Percentiles rank a stretch among this genome's conserved stretches.
These are phyloP conservation scores for Stomorhina lunata DNA, from an alignment of 2,888 invertebrate genomes.

Conservation along the genomic window DNA sequence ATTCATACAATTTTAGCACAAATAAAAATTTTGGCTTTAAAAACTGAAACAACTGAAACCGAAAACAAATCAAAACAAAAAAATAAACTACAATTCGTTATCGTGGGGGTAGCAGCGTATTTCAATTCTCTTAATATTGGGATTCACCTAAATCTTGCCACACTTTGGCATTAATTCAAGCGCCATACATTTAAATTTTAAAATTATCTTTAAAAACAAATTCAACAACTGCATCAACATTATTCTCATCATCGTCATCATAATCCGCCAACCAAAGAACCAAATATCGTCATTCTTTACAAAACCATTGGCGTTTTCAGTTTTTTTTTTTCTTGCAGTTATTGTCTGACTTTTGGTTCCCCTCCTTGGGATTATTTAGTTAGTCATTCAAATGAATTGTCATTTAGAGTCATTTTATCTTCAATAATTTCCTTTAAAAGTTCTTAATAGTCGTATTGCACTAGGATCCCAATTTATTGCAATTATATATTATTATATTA, in stretches of 20 bases:
- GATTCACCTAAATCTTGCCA: slow-evolving; percentile 62
- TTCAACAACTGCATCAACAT: slow-evolving; percentile 2
- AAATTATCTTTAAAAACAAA: slow-evolving; percentile 13
- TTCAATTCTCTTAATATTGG: slow-evolving; percentile 20
- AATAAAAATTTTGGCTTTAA: slow-evolving; percentile 36
- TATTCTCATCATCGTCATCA: neutral
- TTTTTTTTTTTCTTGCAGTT: slow-evolving; percentile 1
- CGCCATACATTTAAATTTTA: slow-evolving; percentile 51
- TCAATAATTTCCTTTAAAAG: no score
- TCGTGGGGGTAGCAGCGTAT: neutral
- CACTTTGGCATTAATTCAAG: slow-evolving; percentile 64
- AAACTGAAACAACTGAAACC: slow-evolving; percentile 9
- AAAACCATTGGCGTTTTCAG: neutral
- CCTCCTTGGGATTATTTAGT: neutral
- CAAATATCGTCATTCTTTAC: slow-evolving; percentile 1
- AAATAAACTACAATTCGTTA: slow-evolving; percentile 25
- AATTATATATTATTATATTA: no score
- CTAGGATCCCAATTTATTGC: no score
- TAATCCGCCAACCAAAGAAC: neutral
- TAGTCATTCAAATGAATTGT: slow-evolving; percentile 23
- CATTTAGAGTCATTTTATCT: slow-evolving; percentile 56
- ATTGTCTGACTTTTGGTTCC: neutral
- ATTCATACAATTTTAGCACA: slow-evolving; percentile 1
- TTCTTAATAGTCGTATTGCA: no score
- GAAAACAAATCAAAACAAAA: neutral